Evolutionary conservation across 2,888 invertebrate species (phyloP).

Genomic region (Tenthredo amoena): DNA sequence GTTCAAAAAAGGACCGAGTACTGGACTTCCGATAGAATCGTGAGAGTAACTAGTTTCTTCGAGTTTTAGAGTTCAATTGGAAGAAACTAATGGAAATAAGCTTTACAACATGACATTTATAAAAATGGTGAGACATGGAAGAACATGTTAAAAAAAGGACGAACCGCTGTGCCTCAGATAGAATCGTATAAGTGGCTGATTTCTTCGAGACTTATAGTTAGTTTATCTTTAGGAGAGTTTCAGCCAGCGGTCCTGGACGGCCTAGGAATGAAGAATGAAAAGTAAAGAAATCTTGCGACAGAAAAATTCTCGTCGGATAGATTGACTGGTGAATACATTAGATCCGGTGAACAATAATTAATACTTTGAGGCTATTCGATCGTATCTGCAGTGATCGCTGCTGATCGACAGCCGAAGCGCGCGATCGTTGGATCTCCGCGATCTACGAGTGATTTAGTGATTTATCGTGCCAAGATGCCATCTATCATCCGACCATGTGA

Average conservation of each 20-base stretch:
- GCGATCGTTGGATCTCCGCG: constrained; percentile 54
- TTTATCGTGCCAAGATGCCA: constrained; percentile 67
- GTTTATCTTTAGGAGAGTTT: background rate
- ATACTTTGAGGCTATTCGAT: constrained; percentile 53
- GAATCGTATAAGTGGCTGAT: background rate
- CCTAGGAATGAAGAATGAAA: background rate
- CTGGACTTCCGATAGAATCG: no score
- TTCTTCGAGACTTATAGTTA: background rate
- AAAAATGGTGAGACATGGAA: no score
- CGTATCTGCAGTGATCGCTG: constrained; percentile 54
- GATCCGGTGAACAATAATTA: constrained; percentile 54
- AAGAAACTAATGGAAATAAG: no score
- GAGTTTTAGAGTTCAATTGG: no score
- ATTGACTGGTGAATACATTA: constrained; percentile 52
- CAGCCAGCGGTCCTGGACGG: background rate
- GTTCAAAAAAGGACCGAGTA: no score
- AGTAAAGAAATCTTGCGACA: constrained; percentile 5
- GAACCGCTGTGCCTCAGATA: no score
- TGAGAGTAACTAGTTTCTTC: no score
- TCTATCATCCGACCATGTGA: constrained; percentile 64
- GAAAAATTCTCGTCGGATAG: background rate
- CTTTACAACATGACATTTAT: no score
- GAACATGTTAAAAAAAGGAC: no score
- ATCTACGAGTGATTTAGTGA: constrained; percentile 63
- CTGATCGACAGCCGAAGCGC: constrained; percentile 55